Conservation (phyloP, 2,797 vertebrate genomes). For the Peromyscus nudipes region DNA sequence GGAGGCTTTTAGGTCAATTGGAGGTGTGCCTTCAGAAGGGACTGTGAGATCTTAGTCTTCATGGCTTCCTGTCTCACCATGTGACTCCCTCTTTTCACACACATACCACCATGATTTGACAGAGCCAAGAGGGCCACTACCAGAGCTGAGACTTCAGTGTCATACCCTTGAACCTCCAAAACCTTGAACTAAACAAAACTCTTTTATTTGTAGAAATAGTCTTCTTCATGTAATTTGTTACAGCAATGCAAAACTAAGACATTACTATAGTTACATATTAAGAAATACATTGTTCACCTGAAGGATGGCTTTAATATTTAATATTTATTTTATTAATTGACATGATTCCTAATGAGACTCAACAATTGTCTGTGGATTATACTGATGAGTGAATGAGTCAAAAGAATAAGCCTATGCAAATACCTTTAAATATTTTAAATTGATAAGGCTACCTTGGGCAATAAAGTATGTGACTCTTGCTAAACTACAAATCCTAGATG, state of each 20-base stretch:
- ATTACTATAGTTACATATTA: constrained; percentile 9
- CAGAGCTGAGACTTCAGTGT: background rate
- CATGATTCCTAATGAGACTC: background rate
- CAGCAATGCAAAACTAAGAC: background rate
- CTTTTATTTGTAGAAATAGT: background rate
- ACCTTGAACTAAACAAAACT: background rate
- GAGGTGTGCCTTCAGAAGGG: background rate
- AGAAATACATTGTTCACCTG: constrained; percentile 16
- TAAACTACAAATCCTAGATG: constrained; percentile 19
- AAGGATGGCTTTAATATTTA: constrained; percentile 56
- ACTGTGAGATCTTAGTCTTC: background rate
- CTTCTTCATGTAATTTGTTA: background rate
- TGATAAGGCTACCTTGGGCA: constrained; percentile 22
- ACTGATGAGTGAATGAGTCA: background rate
- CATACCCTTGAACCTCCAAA: background rate
- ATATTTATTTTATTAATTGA: constrained; percentile 45
- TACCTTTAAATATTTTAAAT: constrained; percentile 34
- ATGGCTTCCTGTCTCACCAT: background rate
- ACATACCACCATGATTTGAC: background rate
- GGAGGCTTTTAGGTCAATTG: background rate
- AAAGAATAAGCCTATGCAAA: constrained; percentile 40
- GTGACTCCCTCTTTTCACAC: too few relatives aligned
- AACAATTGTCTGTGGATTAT: constrained; percentile 12
- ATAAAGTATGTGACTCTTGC: background rate
- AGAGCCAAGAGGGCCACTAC: background rate